Evolutionary conservation across 2,113 vertebrate genomes (phyloP).

Genomic region (Serilophus lunatus): DNA sequence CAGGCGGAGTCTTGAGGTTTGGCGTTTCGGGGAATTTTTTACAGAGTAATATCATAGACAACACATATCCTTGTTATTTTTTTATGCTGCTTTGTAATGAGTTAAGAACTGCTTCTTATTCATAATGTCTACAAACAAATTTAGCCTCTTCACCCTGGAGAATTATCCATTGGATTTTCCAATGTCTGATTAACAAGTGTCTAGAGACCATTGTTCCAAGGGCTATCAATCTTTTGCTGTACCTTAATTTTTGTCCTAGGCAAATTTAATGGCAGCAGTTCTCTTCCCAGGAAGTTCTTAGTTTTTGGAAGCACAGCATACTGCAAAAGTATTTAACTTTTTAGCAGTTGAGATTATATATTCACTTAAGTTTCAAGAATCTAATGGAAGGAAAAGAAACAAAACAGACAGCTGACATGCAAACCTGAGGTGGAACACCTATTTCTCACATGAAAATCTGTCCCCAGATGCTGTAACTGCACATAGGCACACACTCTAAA

Average conservation of each 20-base stretch:
- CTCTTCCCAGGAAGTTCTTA: neutral
- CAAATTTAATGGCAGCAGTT: slow-evolving; percentile 33
- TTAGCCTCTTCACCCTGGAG: slow-evolving; percentile 51
- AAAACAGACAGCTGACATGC: neutral
- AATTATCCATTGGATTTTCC: slow-evolving; percentile 54
- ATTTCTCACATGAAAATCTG: neutral
- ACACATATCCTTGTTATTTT: slow-evolving; percentile 1
- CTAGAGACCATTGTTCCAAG: slow-evolving; percentile 51
- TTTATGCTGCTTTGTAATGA: slow-evolving; percentile 46
- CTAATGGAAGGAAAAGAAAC: neutral
- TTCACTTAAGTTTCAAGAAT: neutral
- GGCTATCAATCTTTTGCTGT: slow-evolving; percentile 43
- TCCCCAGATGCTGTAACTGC: neutral
- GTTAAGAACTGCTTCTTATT: slow-evolving; percentile 50
- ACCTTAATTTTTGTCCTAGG: slow-evolving; percentile 48
- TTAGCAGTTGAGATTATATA: neutral
- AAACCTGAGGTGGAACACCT: neutral
- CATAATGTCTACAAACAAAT: slow-evolving; percentile 63
- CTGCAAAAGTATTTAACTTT: neutral
- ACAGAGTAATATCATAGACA: neutral
- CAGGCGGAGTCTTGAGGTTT: neutral
- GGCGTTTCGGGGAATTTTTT: neutral
- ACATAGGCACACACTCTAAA: slow-evolving; percentile 33
- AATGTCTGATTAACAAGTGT: slow-evolving; percentile 59
- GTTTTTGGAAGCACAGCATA: neutral